Evolutionary conservation across 2,888 invertebrate species (phyloP).

Genomic region (Slavum lentiscoides): DNA sequence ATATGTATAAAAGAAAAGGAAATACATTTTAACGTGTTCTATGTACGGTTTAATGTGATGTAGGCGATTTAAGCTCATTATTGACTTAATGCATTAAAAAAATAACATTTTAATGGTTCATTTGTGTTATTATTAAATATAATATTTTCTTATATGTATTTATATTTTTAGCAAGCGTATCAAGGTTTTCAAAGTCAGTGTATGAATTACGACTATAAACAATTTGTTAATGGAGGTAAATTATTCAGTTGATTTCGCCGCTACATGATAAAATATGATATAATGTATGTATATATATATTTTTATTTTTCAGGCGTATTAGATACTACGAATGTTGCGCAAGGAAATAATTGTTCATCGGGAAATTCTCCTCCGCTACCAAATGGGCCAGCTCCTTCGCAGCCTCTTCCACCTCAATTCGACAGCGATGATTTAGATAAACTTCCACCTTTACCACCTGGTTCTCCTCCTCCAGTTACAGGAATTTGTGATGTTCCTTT

Average conservation of each 20-base stretch:
- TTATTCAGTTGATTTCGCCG: background rate
- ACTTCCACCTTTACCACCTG: slow-evolving; percentile 66
- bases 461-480: slow-evolving; percentile 62
- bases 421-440: slow-evolving; percentile 58
- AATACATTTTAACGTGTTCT: too few species aligned
- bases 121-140: background rate
- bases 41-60: too few species aligned
- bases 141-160: background rate
- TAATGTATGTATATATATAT: background rate
- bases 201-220: slow-evolving; percentile 23
- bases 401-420: slow-evolving; percentile 52
- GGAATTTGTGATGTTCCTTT: slow-evolving; percentile 45
- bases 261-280: background rate
- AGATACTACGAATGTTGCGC: slow-evolving; percentile 7
- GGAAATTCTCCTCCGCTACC: slow-evolving; percentile 65
- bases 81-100: background rate
- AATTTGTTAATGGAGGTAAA: slow-evolving; percentile 45
- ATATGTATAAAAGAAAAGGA: background rate
- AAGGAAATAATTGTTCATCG: slow-evolving; percentile 56
- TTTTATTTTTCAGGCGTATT: slow-evolving; percentile 40
- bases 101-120: background rate
- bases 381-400: slow-evolving; percentile 63
- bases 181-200: slow-evolving; percentile 40
- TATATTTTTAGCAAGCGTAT: slow-evolving; percentile 31
- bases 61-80: too few species aligned